Conservation (phyloP, 2,797 vertebrate species). For the Rallus crepitans region DNA sequence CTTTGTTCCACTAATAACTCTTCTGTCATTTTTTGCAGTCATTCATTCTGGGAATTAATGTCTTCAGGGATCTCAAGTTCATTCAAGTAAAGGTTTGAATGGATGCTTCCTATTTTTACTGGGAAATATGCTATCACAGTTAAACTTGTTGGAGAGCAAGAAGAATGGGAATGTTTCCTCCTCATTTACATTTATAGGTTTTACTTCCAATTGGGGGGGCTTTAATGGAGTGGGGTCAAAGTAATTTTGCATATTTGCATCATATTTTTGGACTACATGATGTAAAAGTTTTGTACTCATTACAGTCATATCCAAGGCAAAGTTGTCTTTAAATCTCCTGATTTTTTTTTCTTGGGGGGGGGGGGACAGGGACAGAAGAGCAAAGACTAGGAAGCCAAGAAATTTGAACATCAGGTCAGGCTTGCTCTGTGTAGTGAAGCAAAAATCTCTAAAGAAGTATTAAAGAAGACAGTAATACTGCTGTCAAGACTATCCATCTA, state of each 20-base stretch:
- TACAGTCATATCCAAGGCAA: not conserved
- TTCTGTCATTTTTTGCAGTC: not conserved
- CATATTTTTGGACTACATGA: not conserved
- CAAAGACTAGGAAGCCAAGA: not conserved
- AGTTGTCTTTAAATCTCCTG: not conserved
- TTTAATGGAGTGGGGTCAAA: not conserved
- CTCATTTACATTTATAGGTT: not conserved
- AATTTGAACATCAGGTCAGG: not conserved
- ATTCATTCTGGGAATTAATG: not conserved
- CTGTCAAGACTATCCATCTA: not conserved
- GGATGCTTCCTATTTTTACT: not conserved
- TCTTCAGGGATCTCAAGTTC: not conserved
- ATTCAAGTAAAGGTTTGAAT: not conserved
- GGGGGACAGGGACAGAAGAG: not conserved
- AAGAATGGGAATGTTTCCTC: not conserved
- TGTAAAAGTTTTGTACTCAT: not conserved
- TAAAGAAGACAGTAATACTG: not conserved
- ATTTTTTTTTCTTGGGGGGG: accelerated
- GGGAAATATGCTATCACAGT: not conserved
- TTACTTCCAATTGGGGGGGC: not conserved
- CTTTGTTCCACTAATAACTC: not conserved
- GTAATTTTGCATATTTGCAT: not conserved
- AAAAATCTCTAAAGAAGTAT: not conserved
- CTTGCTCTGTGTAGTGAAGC: not conserved
- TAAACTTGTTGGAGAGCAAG: not conserved